Conservation (phyloP, 2,888 invertebrate species). For the Camptogramma bilineatum region DNA sequence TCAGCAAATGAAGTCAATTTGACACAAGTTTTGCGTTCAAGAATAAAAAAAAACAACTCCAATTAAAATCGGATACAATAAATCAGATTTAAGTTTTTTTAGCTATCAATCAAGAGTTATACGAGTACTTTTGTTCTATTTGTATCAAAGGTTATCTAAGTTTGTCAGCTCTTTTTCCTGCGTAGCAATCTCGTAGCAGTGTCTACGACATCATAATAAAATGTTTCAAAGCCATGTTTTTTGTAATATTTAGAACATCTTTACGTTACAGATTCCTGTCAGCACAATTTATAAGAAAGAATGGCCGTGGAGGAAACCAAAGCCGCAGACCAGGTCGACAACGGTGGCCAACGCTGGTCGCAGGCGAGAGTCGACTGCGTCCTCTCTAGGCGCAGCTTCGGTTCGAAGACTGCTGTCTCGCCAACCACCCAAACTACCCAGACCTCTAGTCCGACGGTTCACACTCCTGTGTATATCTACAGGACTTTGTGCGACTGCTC, state of each 20-base stretch:
- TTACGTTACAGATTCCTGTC: slow-evolving; percentile 67
- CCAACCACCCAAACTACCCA: slow-evolving; percentile 78
- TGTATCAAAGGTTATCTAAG: too few species aligned
- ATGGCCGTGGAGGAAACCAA: slow-evolving; percentile 79
- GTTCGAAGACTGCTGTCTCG: slow-evolving; percentile 89
- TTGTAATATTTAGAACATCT: background rate
- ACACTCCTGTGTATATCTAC: slow-evolving; percentile 85
- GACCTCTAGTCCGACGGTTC: slow-evolving; percentile 78
- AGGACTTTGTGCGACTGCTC: slow-evolving; percentile 87
- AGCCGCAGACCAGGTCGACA: slow-evolving; percentile 56
- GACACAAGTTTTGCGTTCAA: too few species aligned
- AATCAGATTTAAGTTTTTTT: too few species aligned
- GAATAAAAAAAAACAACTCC: too few species aligned
- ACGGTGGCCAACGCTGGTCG: slow-evolving; percentile 59
- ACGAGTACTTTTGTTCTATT: too few species aligned
- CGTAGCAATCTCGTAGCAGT: background rate
- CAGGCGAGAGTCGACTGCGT: slow-evolving; percentile 89
- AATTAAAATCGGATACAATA: too few species aligned
- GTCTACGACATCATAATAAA: background rate
- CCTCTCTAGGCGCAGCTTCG: slow-evolving; percentile 91
- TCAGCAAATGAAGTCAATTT: too few species aligned
- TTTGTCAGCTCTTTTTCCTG: background rate
- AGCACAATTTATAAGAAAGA: slow-evolving; percentile 77
- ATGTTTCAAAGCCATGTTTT: background rate
- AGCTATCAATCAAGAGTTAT: too few species aligned